Evolutionary conservation across 2,888 invertebrate species (phyloP), one percentile per base, ranked within the genome.

Genomic region (Stenodera caucasica): DNA sequence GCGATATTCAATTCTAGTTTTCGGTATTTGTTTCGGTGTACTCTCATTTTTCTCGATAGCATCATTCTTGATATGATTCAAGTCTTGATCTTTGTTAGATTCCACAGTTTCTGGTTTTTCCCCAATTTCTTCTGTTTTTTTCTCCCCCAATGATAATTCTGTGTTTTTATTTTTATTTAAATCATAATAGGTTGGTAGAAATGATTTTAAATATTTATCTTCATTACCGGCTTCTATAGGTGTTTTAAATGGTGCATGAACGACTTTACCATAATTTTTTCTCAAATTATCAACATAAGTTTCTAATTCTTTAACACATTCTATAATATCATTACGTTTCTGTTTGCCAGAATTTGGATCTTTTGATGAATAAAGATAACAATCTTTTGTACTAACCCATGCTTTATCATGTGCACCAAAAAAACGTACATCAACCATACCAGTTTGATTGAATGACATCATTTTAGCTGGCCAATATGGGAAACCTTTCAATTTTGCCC

Each of bases 401-500:
- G 96, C 94, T 57, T 94, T 85, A 80, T 97, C 96, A 81, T 98
- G 96, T 15, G 92, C 94, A 0, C 97, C 97, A 81, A 98, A 98
- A 82, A 98, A 98, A 1, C 96, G 82, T 2, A 95, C 95, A 80
- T 97, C 96, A 0, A 96, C 92, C 70, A 86, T 81, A 0, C 90
- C 87, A 8, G 85, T 80, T 15, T 81, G 77, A 65, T 84, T 85
- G 21, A 84, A 82, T 59, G 87, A 88, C 90, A 94, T 91, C 0
- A 90, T 92, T 81, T 98, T 98, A 0, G 96, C 97, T 0, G 98
- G 98, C 98, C 98, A 98, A 80, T 91, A 96, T 0, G 98, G 98
- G 75, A 96, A 98, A 11, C 95, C 97, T 83, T 96, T 96, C 11
- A 98, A 83, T 78, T 97, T 96, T 0, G 98, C 98, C 98, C 98